Conservation (phyloP, 2,888 invertebrate species). For the Cataglyphis rosenhaueri region DNA sequence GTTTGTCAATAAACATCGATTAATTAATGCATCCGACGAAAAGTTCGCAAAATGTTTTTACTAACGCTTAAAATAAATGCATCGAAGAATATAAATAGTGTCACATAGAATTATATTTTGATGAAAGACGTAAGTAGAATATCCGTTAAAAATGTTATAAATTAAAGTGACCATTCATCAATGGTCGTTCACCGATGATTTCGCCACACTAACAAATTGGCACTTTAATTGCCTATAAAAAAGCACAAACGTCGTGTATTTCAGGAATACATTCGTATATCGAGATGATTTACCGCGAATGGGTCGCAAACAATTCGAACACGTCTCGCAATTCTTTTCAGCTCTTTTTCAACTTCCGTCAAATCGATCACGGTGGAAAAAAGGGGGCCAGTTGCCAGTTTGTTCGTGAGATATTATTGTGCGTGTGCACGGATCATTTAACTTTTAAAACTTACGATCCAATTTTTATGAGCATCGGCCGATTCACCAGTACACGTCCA, state of each 20-base stretch:
- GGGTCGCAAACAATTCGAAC: slow-evolving; percentile 25
- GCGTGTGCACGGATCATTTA: slow-evolving; percentile 9
- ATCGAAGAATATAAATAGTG: slow-evolving; percentile 1
- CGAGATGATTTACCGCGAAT: slow-evolving; percentile 36
- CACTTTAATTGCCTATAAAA: neutral
- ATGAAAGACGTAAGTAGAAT: neutral
- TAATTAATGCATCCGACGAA: slow-evolving; percentile 19
- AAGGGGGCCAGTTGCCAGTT: neutral
- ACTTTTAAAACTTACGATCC: slow-evolving; percentile 18
- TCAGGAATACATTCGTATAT: neutral
- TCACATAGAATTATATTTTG: neutral
- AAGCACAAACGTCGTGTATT: neutral
- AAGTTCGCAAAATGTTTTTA: slow-evolving; percentile 1
- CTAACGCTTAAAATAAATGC: neutral
- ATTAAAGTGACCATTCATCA: neutral
- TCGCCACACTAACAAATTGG: neutral
- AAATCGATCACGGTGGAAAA: slow-evolving; percentile 9
- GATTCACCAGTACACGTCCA: neutral
- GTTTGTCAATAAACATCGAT: slow-evolving; percentile 20
- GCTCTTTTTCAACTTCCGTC: slow-evolving; percentile 22
- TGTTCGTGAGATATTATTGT: slow-evolving; percentile 34
- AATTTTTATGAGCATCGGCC: slow-evolving; percentile 19
- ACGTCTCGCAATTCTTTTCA: slow-evolving; percentile 1
- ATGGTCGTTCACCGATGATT: neutral
- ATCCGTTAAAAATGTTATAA: neutral